These are phyloP conservation scores for Rhinogobio ventralis DNA, from an alignment of 2,797 vertebrate species.

Conservation along the genomic window DNA sequence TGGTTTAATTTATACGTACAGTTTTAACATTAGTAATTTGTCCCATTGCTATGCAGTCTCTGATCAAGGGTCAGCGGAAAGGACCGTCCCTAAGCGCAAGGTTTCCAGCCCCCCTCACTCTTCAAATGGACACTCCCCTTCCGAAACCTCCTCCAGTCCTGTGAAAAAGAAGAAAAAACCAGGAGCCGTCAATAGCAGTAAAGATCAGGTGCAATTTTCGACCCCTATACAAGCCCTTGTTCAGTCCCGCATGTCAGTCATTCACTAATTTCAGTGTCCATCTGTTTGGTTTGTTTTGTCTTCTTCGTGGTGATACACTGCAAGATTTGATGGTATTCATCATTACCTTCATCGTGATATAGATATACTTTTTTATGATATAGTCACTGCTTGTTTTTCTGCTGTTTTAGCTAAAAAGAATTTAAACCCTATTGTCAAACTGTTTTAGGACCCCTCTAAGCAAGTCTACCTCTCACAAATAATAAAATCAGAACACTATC, in stretches of 20 bases:
- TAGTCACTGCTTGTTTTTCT: not conserved
- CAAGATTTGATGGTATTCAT: conserved; percentile 20
- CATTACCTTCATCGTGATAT: not conserved
- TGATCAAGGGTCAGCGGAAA: conserved; percentile 89
- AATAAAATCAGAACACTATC: not conserved
- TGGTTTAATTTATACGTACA: not conserved
- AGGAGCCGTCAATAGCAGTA: conserved; percentile 90
- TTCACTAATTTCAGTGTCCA: not conserved
- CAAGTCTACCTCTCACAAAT: not conserved
- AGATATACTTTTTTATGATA: not conserved
- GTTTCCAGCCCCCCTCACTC: conserved; percentile 94
- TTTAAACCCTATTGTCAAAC: not conserved
- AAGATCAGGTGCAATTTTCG: conserved; percentile 88
- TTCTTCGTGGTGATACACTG: not conserved
- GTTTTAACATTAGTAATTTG: conserved; percentile 11
- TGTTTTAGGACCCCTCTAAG: not conserved
- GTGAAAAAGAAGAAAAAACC: conserved; percentile 99
- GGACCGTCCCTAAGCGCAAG: conserved; percentile 89
- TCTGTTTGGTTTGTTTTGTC: not conserved
- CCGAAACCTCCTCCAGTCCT: conserved; percentile 90
- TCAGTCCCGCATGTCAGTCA: not conserved
- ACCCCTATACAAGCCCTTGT: not conserved
- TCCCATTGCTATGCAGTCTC: conserved; percentile 63
- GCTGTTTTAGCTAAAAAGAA: not conserved
- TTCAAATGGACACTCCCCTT: conserved; percentile 94